Evolutionary conservation across 2,113 vertebrate species (phyloP).

Genomic region (Kryptolebias marmoratus): DNA sequence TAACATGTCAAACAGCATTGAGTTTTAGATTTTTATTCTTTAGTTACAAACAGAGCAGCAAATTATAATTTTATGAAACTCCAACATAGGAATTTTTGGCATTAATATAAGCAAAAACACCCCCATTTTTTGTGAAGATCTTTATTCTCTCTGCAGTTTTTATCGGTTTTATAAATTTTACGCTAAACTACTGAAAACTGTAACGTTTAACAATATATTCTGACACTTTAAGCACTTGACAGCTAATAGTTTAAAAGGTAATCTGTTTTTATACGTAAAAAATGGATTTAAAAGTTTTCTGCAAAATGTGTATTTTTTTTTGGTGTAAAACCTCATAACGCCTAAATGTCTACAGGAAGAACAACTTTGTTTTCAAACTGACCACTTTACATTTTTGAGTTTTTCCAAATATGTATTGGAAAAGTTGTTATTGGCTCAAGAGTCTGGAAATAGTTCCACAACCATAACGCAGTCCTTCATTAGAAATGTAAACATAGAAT

Average conservation of each 20-base stretch:
- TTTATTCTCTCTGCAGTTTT: too few relatives aligned
- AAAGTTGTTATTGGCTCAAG: conserved; percentile 14
- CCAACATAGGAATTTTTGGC: too few relatives aligned
- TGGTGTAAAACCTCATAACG: conserved; percentile 6
- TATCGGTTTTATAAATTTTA: too few relatives aligned
- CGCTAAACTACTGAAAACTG: too few relatives aligned
- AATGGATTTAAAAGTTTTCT: too few relatives aligned
- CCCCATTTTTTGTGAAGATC: too few relatives aligned
- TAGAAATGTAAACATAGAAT: conserved; percentile 32
- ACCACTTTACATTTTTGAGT: conserved; percentile 26
- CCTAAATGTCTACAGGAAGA: conserved; percentile 22
- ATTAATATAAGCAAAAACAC: too few relatives aligned
- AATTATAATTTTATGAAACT: not conserved
- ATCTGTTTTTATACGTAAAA: too few relatives aligned
- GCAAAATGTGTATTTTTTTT: not conserved
- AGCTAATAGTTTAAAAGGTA: too few relatives aligned
- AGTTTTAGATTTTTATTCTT: not conserved
- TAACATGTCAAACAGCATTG: too few relatives aligned
- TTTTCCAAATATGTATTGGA: conserved; percentile 12
- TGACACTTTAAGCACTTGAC: too few relatives aligned
- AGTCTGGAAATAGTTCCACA: conserved; percentile 3
- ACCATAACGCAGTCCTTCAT: conserved; percentile 15
- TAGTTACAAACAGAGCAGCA: not conserved
- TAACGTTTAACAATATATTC: too few relatives aligned
- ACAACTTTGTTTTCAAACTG: conserved; percentile 19